Base-by-base conservation (phyloP, 92 coral and sea anemone species). In the Virgularia gustaviana region DNA sequence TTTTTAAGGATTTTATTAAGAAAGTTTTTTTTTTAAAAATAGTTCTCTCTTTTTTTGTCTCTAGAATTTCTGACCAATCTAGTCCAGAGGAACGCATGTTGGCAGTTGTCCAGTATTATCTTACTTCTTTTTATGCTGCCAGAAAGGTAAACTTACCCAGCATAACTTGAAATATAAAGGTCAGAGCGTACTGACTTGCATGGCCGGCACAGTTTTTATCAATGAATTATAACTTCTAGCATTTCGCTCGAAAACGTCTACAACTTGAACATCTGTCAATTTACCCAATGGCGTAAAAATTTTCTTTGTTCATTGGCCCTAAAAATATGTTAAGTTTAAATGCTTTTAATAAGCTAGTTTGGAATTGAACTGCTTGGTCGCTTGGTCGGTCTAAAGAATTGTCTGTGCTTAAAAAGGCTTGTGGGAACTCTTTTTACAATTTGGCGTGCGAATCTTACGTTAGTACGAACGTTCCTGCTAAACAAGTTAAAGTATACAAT, bases 21-120 rank as follows among this genome's bases (percentile, higher is more conserved):
- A 13, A 1, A 43, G 51, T 43, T 43, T 16, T 43, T 22, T 43
- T 16, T 9, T 47, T 16, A 47, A 47, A 16, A 2, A 3, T 4
- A 13, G 2, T 16, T 47, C 4, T 47, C 22, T 47, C 22, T 2
- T 4, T 47, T 55, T 20, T 36, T 15, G 25, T 30, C 15, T 52
- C 41, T 53, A 92, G 98, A 74, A 92, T 92, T 44, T 87, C 98
- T 16, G 98, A 92, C 23, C 90, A 96, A 33, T 74, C 84, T 6
- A 89, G 96, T 19, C 89, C 98, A 12, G 98, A 92, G 75, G 98
- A 92, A 65, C 81, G 98, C 54, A 92, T 92, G 77, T 75, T 92
- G 70, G 80, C 96, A 19, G 98, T 90, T 45, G 84, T 92, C 60
- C 89, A 82, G 78, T 92, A 86, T 51, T 92, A 90, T 44, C 61